A percentile compares a stretch with the other conserved stretches of the same genome.
These are phyloP conservation scores for Drosophila lini DNA, from an alignment of 1,140 invertebrate genomes.

Conservation along the genomic window DNA sequence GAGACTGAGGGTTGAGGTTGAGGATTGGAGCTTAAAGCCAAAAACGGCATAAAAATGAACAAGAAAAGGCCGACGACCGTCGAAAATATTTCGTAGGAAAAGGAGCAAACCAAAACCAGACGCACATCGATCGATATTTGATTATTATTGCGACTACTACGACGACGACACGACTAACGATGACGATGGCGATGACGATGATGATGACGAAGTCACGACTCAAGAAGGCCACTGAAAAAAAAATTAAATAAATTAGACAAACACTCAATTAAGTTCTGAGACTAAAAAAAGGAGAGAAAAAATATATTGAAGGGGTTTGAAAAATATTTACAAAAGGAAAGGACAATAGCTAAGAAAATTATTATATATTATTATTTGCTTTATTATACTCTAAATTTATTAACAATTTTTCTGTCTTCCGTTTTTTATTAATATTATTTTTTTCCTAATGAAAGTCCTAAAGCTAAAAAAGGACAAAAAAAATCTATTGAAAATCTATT, in stretches of 20 bases:
- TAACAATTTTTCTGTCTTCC: no score
- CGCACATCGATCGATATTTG: slow-evolving; percentile 84
- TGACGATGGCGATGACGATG: slow-evolving; percentile 37
- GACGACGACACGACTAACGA: slow-evolving; percentile 20
- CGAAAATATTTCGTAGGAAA: slow-evolving; percentile 67
- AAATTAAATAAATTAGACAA: background rate
- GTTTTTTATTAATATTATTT: no score
- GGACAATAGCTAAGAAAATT: no score
- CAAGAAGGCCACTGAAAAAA: slow-evolving; percentile 54
- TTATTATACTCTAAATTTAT: no score
- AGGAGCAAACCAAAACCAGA: slow-evolving; percentile 63
- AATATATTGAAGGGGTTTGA: background rate
- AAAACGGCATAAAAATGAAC: slow-evolving; percentile 40
- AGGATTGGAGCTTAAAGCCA: slow-evolving; percentile 35
- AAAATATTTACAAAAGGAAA: background rate
- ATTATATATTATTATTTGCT: no score
- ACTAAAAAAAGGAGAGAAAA: background rate
- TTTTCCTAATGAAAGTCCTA: no score
- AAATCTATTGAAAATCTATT: no score
- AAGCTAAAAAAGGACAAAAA: no score
- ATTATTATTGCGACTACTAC: slow-evolving; percentile 74
- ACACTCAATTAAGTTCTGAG: no score
- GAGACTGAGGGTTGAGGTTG: slow-evolving; percentile 10
- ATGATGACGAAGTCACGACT: slow-evolving; percentile 45
- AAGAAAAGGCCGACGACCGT: slow-evolving; percentile 58